A percentile compares a stretch with the other conserved stretches of the same genome.
These are phyloP conservation scores for Pyrochroa serraticornis DNA, from an alignment of 2,888 invertebrate species.

Conservation along the genomic window DNA sequence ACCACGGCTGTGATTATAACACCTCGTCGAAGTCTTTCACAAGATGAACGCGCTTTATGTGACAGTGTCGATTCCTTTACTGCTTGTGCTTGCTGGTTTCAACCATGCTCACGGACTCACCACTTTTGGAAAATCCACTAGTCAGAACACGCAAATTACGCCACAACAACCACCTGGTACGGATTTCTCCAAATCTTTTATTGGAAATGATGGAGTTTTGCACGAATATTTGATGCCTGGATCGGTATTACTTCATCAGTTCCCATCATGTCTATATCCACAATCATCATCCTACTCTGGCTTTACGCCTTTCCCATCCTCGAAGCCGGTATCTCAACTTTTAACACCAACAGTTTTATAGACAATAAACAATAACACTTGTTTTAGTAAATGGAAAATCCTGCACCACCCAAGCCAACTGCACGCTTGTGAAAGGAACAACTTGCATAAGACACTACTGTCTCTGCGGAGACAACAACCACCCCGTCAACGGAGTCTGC, in stretches of 20 bases:
- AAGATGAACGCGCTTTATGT: conserved; percentile 57
- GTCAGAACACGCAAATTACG: conserved; percentile 38
- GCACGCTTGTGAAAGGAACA: conserved; percentile 51
- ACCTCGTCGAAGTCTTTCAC: conserved; percentile 40
- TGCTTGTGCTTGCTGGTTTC: conserved; percentile 60
- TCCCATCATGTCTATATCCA: conserved; percentile 19
- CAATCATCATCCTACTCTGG: no score
- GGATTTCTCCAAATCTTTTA: conserved; percentile 33
- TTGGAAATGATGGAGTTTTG: conserved; percentile 32
- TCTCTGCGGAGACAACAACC: conserved; percentile 53
- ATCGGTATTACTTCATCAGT: conserved; percentile 39
- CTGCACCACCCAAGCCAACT: conserved; percentile 51
- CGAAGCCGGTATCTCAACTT: conserved; percentile 9
- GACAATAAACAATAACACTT: conserved; percentile 13
- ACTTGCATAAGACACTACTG: conserved; percentile 51
- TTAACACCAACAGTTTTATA: neutral
- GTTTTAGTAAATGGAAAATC: conserved; percentile 47
- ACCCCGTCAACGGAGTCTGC: conserved; percentile 53
- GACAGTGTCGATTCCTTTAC: conserved; percentile 62
- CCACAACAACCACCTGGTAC: conserved; percentile 48
- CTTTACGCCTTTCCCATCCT: conserved; percentile 3
- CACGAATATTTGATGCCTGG: conserved; percentile 37
- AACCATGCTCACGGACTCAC: conserved; percentile 58
- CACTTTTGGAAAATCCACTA: conserved; percentile 56
- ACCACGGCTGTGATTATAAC: conserved; percentile 49